Evolutionary conservation across 2,113 vertebrate genomes (phyloP).

Genomic region (Nyctibius bracteatus): DNA sequence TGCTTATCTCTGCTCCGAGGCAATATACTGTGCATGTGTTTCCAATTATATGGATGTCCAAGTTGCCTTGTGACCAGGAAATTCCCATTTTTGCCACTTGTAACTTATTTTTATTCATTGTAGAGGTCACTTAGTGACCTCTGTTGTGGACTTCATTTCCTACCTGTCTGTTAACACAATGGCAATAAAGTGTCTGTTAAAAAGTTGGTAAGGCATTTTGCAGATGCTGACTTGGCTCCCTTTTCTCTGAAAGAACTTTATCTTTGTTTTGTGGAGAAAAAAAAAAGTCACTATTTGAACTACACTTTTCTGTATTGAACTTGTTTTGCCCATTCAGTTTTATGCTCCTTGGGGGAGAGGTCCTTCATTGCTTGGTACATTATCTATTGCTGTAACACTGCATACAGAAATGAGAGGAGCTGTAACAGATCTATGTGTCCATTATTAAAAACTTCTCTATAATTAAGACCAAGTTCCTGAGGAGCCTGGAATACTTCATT

Average conservation of each 20-base stretch:
- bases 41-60: not conserved
- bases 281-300: not conserved
- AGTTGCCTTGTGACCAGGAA: not conserved
- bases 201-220: not conserved
- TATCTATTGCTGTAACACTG: not conserved
- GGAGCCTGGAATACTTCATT: not conserved
- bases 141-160: not conserved
- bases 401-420: not conserved
- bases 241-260: not conserved
- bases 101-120: not conserved
- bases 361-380: not conserved
- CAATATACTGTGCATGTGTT: accelerated
- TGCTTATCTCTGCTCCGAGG: not conserved
- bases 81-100: not conserved
- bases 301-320: not conserved
- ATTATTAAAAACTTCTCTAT: not conserved
- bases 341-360: not conserved
- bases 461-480: not conserved
- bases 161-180: not conserved
- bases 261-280: not conserved
- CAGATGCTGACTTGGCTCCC: not conserved
- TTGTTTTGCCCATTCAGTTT: not conserved
- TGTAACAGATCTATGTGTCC: not conserved
- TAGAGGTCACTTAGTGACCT: not conserved
- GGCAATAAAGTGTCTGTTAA: not conserved